Evolutionary conservation across 1,140 invertebrate genomes (phyloP), one percentile per base, ranked within the genome.

Genomic region (Saccostrea cuccullata): DNA sequence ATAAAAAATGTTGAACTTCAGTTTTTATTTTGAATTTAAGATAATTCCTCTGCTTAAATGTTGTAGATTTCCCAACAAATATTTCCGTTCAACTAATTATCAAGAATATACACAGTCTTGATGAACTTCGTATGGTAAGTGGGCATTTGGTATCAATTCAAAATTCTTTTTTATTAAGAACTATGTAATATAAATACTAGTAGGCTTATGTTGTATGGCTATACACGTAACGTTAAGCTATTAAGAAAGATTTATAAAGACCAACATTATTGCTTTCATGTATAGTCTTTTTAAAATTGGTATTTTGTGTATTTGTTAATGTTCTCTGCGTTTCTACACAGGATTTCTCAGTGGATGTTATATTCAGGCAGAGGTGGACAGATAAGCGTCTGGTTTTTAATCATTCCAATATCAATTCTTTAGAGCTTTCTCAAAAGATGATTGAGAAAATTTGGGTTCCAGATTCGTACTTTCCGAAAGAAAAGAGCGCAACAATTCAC

Each of bases 351-450:
- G 56, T 92, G n/a, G 90, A 85, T 26, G 88, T 92, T 8, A 90
- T 91, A 56, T 83, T 92, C 11, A 82, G 91, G n/a, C 92, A 92
- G 85, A 60, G n/a, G 55, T 92, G 92, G 92, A 70, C 56, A 6
- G 92, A 92, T 36, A 82, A 87, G 40, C 87, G 92, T 12, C 87
- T 92, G 3, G 56, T 30, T 12, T 92, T 90, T 47, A 85, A 77
- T 17, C 47, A 91, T 23, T 47, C 88, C 2, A 85, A 88, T 13
- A 58, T 89, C 6, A 30, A 55, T 55, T 26, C 82, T 8, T 86
- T 92, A 11, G 90, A 91, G 85, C 82, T 92, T 6, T 98, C 95
- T 98, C 98, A 87, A 96, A 98, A 94, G 98, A 98, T 95, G 97
- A 97, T 93, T 98, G 73, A 96, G 89, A 94, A 95, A 86, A 96